These are phyloP conservation scores for Spheniscus mendiculus DNA, from an alignment of 2,113 vertebrate genomes.

Conservation along the genomic window DNA sequence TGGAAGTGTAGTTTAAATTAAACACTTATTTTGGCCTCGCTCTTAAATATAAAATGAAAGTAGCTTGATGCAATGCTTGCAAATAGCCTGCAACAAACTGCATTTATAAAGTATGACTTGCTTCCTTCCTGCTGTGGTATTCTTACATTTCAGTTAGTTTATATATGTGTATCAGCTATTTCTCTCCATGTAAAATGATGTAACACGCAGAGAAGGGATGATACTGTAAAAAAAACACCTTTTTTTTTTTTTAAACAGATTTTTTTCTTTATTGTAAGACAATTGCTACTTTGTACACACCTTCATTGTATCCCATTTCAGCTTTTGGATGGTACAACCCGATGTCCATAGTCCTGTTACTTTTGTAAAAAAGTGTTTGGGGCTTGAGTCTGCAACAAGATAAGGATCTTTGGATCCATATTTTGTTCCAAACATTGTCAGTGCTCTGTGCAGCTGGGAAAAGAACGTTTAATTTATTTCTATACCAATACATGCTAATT, in stretches of 20 bases:
- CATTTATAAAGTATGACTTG: not conserved
- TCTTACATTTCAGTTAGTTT: not conserved
- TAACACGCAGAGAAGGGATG: not conserved
- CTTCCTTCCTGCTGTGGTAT: not conserved
- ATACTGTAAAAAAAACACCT: rapidly evolving
- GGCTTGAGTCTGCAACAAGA: not conserved
- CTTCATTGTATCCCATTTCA: not conserved
- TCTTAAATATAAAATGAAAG: not conserved
- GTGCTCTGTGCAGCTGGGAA: not conserved
- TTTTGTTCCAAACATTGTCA: not conserved
- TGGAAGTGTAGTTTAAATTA: not conserved
- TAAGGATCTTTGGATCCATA: not conserved
- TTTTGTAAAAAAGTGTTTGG: not conserved
- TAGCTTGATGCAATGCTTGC: not conserved
- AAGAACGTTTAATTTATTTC: not conserved
- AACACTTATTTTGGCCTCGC: not conserved
- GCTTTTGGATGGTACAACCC: not conserved
- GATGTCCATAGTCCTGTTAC: not conserved
- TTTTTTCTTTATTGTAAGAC: not conserved
- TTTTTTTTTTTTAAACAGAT: not conserved
- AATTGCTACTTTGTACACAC: not conserved
- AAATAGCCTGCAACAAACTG: not conserved
- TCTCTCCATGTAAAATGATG: not conserved
- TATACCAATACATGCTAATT: rapidly evolving
- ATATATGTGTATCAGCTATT: rapidly evolving